phyloP scores from a whole-genome alignment of 2,888 invertebrate genomes.

The Sussaba pulchella region DNA sequence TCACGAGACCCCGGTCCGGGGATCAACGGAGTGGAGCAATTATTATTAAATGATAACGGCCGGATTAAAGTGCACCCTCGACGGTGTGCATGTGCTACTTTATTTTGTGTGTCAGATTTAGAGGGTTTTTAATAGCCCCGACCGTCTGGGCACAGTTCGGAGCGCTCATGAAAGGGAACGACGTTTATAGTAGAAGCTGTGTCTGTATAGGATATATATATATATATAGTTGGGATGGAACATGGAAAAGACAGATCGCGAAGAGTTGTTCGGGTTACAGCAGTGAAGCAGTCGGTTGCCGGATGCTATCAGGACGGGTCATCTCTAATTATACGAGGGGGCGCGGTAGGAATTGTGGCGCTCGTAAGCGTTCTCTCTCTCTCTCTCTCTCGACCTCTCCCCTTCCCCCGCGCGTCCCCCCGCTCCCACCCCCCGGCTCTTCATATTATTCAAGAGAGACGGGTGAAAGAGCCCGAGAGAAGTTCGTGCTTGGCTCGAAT shows the following conservation, averaged over 20 bases:
- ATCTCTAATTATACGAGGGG: slow-evolving; percentile 74
- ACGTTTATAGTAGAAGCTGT: slow-evolving; percentile 5
- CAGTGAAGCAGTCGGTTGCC: slow-evolving; percentile 30
- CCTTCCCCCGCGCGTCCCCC: too few relatives aligned
- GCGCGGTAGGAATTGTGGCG: slow-evolving; percentile 71
- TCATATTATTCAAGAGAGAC: slow-evolving; percentile 71
- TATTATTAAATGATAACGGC: slow-evolving; percentile 54
- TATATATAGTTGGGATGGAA: slow-evolving; percentile 18
- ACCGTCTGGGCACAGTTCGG: not conserved
- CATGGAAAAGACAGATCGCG: slow-evolving; percentile 41
- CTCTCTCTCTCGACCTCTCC: too few relatives aligned
- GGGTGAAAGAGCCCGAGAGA: slow-evolving; percentile 48
- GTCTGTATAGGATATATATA: too few relatives aligned
- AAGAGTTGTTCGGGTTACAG: slow-evolving; percentile 50
- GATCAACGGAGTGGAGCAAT: slow-evolving; percentile 13
- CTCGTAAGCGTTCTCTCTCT: slow-evolving; percentile 64
- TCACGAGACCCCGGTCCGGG: slow-evolving; percentile 5
- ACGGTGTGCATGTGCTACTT: slow-evolving; percentile 21
- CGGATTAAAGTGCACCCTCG: slow-evolving; percentile 29
- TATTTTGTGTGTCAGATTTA: slow-evolving; percentile 34
- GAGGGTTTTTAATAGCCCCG: slow-evolving; percentile 29
- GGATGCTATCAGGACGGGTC: slow-evolving; percentile 70
- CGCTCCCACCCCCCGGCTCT: slow-evolving; percentile 34
- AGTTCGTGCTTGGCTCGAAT: slow-evolving; percentile 48
- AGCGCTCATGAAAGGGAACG: slow-evolving; percentile 13